These are phyloP conservation scores for Drosophila infuscata DNA, from an alignment of 2,888 invertebrate species.

Conservation along the genomic window DNA sequence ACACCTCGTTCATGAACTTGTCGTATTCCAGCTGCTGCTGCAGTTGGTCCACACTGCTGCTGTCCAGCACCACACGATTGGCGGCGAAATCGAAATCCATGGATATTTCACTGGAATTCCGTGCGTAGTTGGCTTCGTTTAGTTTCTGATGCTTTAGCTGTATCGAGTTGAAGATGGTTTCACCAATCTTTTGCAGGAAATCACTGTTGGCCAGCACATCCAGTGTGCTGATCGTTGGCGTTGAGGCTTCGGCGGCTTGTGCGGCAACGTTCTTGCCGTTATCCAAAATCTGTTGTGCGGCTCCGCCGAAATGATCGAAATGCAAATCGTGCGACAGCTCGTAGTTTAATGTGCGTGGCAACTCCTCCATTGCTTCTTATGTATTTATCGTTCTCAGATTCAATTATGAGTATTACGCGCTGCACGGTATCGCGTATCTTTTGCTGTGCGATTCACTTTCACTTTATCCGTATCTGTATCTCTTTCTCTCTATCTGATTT, in stretches of 20 bases:
- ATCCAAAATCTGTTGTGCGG: slow-evolving; percentile 79
- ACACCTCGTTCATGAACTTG: slow-evolving; percentile 88
- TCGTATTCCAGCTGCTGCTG: slow-evolving; percentile 86
- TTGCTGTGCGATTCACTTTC: slow-evolving; percentile 65
- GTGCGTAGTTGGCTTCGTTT: slow-evolving; percentile 32
- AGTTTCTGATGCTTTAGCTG: slow-evolving; percentile 72
- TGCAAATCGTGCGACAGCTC: slow-evolving; percentile 82
- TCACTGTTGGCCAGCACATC: slow-evolving; percentile 70
- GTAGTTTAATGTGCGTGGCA: slow-evolving; percentile 82
- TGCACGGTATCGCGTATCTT: slow-evolving; percentile 32
- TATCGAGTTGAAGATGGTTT: slow-evolving; percentile 80
- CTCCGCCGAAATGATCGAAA: slow-evolving; percentile 79
- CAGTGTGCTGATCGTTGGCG: slow-evolving; percentile 76
- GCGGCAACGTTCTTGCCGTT: slow-evolving; percentile 56
- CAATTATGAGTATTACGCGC: slow-evolving; percentile 33
- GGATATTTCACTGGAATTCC: slow-evolving; percentile 48
- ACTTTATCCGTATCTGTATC: slow-evolving; percentile 48
- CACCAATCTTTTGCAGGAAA: slow-evolving; percentile 82
- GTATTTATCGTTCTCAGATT: slow-evolving; percentile 15
- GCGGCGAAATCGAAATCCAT: slow-evolving; percentile 75
- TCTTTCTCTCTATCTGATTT: slow-evolving; percentile 33
- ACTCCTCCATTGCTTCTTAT: slow-evolving; percentile 76
- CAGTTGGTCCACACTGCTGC: slow-evolving; percentile 78
- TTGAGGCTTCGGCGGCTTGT: slow-evolving; percentile 58
- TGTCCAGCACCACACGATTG: slow-evolving; percentile 81